phyloP scores from a whole-genome alignment of 2,797 vertebrate species.

The Acridotheres tristis region DNA sequence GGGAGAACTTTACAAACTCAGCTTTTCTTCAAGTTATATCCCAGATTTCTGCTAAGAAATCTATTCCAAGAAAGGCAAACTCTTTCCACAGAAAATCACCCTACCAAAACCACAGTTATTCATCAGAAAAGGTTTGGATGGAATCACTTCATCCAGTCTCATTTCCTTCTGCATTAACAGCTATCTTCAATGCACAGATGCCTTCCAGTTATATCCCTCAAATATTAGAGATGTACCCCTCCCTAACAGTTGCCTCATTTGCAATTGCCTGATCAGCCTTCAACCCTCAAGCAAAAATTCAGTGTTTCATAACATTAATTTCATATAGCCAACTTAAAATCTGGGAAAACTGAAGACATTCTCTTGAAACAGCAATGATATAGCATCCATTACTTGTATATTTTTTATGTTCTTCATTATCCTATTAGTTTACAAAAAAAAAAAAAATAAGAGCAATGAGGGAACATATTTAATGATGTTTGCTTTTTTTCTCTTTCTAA shows the following conservation, averaged over 20 bases:
- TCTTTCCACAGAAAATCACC: background rate
- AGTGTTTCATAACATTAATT: background rate
- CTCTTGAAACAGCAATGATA: background rate
- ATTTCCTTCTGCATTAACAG: background rate
- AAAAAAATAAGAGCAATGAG: fast-evolving
- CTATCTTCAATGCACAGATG: background rate
- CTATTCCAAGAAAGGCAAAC: background rate
- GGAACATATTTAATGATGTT: background rate
- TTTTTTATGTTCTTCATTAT: background rate
- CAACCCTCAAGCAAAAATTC: background rate
- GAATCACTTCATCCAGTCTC: background rate
- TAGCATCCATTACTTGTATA: background rate
- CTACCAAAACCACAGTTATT: background rate
- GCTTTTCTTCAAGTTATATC: background rate
- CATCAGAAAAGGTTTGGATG: background rate
- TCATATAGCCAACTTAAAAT: background rate
- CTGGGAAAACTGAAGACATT: background rate
- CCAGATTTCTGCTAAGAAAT: background rate
- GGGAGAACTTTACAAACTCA: background rate
- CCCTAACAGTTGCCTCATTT: background rate
- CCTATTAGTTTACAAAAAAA: background rate
- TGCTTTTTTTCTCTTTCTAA: background rate
- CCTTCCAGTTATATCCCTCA: background rate
- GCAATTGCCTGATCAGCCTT: background rate
- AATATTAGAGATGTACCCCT: background rate